Conservation (phyloP, 2,113 vertebrate genomes). For the Bufo gargarizans region DNA sequence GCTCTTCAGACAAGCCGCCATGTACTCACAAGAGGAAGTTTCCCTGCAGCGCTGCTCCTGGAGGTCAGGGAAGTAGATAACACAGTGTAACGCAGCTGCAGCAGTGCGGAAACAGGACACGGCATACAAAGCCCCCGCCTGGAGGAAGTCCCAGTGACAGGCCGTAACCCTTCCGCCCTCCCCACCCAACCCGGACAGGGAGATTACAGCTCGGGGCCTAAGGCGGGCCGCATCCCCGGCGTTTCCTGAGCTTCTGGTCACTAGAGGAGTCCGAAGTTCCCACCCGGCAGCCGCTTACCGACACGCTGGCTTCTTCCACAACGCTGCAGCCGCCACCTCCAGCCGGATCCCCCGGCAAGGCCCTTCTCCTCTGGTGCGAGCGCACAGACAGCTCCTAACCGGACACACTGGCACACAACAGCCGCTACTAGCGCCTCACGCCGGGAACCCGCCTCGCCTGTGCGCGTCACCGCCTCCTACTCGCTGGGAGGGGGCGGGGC, state of each 20-base stretch:
- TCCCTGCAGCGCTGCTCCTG: too few relatives aligned
- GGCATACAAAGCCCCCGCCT: too few relatives aligned
- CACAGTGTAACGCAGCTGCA: neutral
- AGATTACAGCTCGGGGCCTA: constrained; percentile 19
- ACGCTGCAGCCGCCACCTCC: neutral
- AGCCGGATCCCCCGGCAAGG: constrained; percentile 53
- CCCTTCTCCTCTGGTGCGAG: neutral
- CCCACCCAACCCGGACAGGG: constrained; percentile 4
- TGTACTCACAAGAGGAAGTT: too few relatives aligned
- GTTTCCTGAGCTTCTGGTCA: constrained; percentile 6
- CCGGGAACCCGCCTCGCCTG: constrained; percentile 27
- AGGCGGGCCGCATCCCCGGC: constrained; percentile 28
- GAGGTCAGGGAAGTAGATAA: too few relatives aligned
- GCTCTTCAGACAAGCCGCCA: neutral
- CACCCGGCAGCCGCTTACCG: neutral
- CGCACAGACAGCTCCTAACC: neutral
- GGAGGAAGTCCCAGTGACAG: constrained; percentile 30
- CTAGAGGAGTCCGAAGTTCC: neutral
- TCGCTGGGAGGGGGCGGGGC: neutral
- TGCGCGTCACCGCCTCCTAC: constrained; percentile 35
- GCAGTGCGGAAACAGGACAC: neutral
- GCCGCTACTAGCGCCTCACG: constrained; percentile 23
- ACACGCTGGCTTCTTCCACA: neutral
- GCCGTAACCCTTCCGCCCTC: constrained; percentile 26
- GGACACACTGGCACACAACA: constrained; percentile 6